Base-by-base conservation (phyloP, 2,113 vertebrate species). In the Neolamprologus modestus region DNA sequence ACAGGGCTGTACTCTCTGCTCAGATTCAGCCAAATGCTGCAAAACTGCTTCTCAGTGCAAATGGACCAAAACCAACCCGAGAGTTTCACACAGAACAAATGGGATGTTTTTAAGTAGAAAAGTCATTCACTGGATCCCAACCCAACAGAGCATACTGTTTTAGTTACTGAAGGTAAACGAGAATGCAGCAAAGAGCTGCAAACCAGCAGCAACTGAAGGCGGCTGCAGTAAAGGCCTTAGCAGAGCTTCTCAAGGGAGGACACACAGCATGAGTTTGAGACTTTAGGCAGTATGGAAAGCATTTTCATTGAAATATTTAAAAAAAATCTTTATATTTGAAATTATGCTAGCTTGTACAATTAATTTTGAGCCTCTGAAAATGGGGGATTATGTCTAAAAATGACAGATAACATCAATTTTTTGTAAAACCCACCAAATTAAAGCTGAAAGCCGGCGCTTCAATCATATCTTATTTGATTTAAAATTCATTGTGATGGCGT, bases 401-500 rank as follows among this genome's bases (percentile, higher is more conserved):
- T 76, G 21, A 47, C 71, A 47, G 71, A 4, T 47, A 47, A 76
- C 14, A 24, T 24, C 0, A 24, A 6, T 24, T 42, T 42, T 42
- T 71, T 71, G 66, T 42, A 4, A 71, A 71, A 42, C 66, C 37
- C 2, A 4, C 8, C 37, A 42, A 71, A 71, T 71, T 42, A 71
- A 71, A 42, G 16, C 42, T 31, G 71, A 76, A 50, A 76, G 71
- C 42, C 2, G 0, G 71, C 14, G 1, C 21, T 76, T 76, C 40
- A 76, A 17, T 47, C 40, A 28, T 45, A 76, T 47, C 9, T 76
- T 76, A 28, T 76, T 76, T 76, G 42, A 76, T 76, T 76, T 76
- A 50, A 50, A 47, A 50, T 47, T 16, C 42, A 31, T 1, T 28
- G 42, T 31, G 42, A 7, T 19, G 71, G 42, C 26, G 9, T 76